phyloP scores from a whole-genome alignment of 2,113 vertebrate species.

The Hypanus sabinus region DNA sequence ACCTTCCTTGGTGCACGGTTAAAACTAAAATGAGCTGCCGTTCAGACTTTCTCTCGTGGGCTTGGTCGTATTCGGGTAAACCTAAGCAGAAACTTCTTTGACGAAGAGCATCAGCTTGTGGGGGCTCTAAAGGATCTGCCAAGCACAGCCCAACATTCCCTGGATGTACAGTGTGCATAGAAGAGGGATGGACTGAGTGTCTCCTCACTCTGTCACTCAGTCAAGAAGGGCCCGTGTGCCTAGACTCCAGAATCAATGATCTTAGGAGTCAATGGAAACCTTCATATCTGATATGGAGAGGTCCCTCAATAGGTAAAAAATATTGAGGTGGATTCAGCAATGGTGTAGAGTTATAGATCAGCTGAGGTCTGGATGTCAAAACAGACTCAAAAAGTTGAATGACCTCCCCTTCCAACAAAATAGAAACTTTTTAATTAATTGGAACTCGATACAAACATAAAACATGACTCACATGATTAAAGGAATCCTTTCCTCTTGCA shows the following conservation, averaged over 20 bases:
- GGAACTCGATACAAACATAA: background rate
- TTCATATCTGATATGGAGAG: background rate
- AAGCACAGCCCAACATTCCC: background rate
- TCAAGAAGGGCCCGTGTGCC: background rate
- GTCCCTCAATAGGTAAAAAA: too few species aligned
- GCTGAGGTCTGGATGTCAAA: background rate
- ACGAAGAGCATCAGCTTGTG: background rate
- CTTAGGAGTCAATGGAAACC: background rate
- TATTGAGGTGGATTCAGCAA: too few species aligned
- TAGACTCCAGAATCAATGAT: background rate
- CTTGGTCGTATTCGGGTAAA: background rate
- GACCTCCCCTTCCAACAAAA: background rate
- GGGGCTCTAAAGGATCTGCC: background rate
- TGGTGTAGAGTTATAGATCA: background rate
- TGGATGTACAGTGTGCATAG: background rate
- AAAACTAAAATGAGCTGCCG: background rate
- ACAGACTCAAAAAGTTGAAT: background rate
- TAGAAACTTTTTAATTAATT: background rate
- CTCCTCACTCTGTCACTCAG: background rate
- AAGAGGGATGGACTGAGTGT: background rate
- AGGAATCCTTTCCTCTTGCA: background rate
- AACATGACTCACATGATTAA: background rate
- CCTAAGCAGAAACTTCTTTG: background rate
- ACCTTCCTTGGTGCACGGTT: background rate
- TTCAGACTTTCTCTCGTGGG: background rate